Conservation (phyloP, 64 coral and sea anemone species). For the Porites australiensis region DNA sequence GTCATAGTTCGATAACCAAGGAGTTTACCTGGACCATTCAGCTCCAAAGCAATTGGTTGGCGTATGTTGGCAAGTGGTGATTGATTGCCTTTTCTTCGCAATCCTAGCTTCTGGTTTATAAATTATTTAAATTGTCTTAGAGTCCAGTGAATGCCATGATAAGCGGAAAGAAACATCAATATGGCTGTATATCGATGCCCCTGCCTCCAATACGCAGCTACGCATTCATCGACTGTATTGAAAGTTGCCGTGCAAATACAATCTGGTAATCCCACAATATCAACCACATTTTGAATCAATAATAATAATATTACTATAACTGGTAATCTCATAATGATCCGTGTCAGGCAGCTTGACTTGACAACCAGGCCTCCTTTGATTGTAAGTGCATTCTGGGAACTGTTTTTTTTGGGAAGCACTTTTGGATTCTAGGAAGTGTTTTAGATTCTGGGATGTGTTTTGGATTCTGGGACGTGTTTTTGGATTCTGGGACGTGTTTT, state of each 20-base stretch:
- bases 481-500: too few species aligned
- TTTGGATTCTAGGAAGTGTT: too few species aligned
- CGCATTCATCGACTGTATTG: constrained; percentile 25
- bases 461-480: too few species aligned
- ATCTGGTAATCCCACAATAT: constrained; percentile 3
- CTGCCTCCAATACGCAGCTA: constrained; percentile 5
- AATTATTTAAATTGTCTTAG: constrained; percentile 25
- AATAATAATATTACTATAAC: too few species aligned
- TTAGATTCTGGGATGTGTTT: too few species aligned
- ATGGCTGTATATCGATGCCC: not conserved
- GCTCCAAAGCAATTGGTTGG: constrained; percentile 38
- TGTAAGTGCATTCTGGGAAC: too few species aligned
- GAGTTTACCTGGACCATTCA: constrained; percentile 48
- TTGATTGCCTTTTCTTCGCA: constrained; percentile 5
- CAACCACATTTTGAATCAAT: too few species aligned
- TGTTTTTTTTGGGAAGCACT: too few species aligned
- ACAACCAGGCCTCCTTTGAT: too few species aligned
- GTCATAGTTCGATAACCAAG: constrained; percentile 70
- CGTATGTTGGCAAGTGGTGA: constrained; percentile 41
- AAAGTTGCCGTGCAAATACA: constrained; percentile 11
- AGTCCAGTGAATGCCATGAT: constrained; percentile 19
- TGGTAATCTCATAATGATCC: too few species aligned
- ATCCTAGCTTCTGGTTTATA: constrained; percentile 35
- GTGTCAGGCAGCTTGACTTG: too few species aligned
- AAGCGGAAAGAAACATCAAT: constrained; percentile 13